These are phyloP conservation scores for Bursaphelenchus mucronatus DNA, from an alignment of 1,140 invertebrate species.

Conservation along the genomic window DNA sequence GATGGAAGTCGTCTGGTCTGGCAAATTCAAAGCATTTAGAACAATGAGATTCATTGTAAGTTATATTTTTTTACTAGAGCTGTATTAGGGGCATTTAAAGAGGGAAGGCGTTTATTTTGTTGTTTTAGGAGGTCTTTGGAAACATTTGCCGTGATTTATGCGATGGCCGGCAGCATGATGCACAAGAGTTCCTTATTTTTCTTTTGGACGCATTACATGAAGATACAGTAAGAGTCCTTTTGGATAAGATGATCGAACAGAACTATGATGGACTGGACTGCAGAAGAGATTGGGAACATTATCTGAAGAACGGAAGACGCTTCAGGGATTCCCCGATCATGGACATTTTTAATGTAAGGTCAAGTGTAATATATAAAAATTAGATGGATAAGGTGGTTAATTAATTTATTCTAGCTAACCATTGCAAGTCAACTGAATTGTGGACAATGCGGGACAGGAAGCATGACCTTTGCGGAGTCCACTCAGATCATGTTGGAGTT, in stretches of 20 bases:
- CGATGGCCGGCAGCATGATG: slow-evolving; percentile 44
- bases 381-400: neutral
- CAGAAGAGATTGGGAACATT: slow-evolving; percentile 28
- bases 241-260: slow-evolving; percentile 34
- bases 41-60: slow-evolving; percentile 24
- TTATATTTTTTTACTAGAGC: neutral
- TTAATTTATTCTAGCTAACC: slow-evolving; percentile 1
- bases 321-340: slow-evolving; percentile 41
- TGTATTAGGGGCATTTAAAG: no score
- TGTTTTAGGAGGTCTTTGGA: slow-evolving; percentile 31
- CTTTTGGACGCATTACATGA: slow-evolving; percentile 46
- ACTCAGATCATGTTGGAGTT: slow-evolving; percentile 3
- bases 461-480: slow-evolving; percentile 1
- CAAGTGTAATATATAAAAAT: slow-evolving; percentile 1
- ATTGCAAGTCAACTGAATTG: neutral
- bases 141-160: slow-evolving; percentile 26
- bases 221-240: slow-evolving; percentile 33
- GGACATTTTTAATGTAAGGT: slow-evolving; percentile 42
- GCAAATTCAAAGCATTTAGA: slow-evolving; percentile 17
- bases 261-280: slow-evolving; percentile 42
- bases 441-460: neutral
- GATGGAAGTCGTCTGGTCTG: slow-evolving; percentile 29
- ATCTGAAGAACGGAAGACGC: slow-evolving; percentile 7
- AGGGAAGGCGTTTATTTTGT: neutral
- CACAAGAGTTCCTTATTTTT: slow-evolving; percentile 45